Evolutionary conservation across 2,888 invertebrate species (phyloP), one percentile per base, ranked within the genome.

Genomic region (Eledone cirrhosa): DNA sequence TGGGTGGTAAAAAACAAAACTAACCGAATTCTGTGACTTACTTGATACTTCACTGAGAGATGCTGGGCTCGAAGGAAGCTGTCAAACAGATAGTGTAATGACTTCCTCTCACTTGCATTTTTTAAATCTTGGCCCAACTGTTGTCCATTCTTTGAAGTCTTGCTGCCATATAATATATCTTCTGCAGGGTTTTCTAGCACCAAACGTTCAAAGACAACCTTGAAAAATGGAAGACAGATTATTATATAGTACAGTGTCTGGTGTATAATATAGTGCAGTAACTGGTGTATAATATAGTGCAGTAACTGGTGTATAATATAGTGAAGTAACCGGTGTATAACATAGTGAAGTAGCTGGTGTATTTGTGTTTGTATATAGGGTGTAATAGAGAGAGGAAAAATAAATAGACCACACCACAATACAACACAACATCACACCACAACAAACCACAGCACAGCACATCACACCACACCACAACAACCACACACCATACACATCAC

Each of bases 141-240:
- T 16, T 74, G 76, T 22, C 48, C 53, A 24, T 63, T 41, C 2
- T 72, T 33, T 22, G 79, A 24, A 47, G 79, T 78, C 13, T 84
- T 80, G 11, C 79, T 82, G 13, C 83, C 78, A 14, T 76, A 77
- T 31, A 59, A 19, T n/a, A 84, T 78, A 19, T 53, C 24, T 22
- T 78, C 41, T 19, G 41, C 77, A 2, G 87, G 87, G 27, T 85
- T 80, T 11, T 82, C 84, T 80, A 88, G 78, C 84, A 89, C 84
- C 29, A 89, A 78, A 33, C 89, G 82, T 77, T 89, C 90, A 87
- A 89, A 89, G 24, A 89, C 87, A 74, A 87, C 87, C 89, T 89
- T n/a, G 13, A 79, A 76, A 41, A 78, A 33, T 31, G 29, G 75
- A 41, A 69, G 59, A 41, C 48, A 76, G 19, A 27, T 27, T 24